Base-by-base conservation (phyloP, 2,888 invertebrate genomes). In the Bellardia pandia region DNA sequence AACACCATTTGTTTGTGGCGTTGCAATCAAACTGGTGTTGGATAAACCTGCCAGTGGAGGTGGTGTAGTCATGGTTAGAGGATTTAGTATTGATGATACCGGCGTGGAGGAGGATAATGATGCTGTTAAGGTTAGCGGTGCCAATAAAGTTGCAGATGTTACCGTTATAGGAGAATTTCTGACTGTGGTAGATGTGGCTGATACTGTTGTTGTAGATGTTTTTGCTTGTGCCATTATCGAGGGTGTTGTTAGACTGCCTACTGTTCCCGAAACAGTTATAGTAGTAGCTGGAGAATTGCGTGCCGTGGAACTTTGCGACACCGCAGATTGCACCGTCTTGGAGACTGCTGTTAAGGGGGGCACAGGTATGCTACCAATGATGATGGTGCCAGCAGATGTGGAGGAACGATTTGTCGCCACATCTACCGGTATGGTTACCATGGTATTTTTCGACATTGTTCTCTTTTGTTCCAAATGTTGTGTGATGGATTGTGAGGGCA, bases 381-480 rank as follows among this genome's bases (percentile, higher is more conserved):
- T 78, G 9, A 77, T 77, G 11, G 77, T 84, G 14, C 82, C 86
- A 40, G 68, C 51, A 6, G 83, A 86, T 23, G 79, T 76, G 11
- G 83, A 84, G 1, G 78, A 23, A 11, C 77, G 77, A 72, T 68
- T 88, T 30, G 76, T 75, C 23, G 87, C 86, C 37, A 86, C 83
- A 72, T 80, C 88, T 11, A 84, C 88, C 0, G 93, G 93, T 90
- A 93, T 93, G 37, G 93, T 92, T 2, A 93, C 93, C 93, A 93
- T 93, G 72, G 92, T 93, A 16, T 92, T 92, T 60, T 91, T 91
- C 8, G 91, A 89, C 77, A 93, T 81, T 3, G 89, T 40, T 48
- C 90, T 86, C 37, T 88, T 89, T 8, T 80, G 72, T 56, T 68
- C 84, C 23, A 78, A 68, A 81, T 56, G 76, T 16, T 80, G 74